Base-by-base conservation (phyloP, 2,113 vertebrate genomes). In the Todiramphus saurophagus region DNA sequence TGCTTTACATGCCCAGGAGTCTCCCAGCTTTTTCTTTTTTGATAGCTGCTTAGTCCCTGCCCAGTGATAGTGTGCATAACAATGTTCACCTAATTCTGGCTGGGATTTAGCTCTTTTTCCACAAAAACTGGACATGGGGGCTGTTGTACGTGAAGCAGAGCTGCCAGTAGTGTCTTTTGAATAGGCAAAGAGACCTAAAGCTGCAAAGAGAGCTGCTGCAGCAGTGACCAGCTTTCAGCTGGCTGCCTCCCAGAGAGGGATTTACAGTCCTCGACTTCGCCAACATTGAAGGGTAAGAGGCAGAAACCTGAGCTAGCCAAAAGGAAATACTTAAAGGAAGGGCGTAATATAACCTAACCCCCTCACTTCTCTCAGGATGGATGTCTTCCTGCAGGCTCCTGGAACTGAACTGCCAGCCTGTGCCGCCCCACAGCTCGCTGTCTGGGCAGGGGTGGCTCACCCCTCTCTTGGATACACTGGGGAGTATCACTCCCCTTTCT, bases 251-350 rank as follows among this genome's bases (percentile, higher is more conserved):
- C 92, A 79, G 30, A 68, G 39, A 76, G 10, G 75, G 59, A 90
- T 94, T 94, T 95, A 80, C 31, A 83, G 75, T 35, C 70, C 58
- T 64, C 72, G 24, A 69, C 70, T 73, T 48, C 4, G 3, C 82
- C 83, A 92, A 4, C 16, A 4, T 35, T 60, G 48, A 88, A 85
- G 28, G 19, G 82, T 89, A 89, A 92, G 91, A 92, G 86, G 73
- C 83, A 96, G 93, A 95, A 95, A 95, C 28, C 46, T 1, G 7
- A 93, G 63, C 41, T 39, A 59, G 73, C 51, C 89, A 81, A 83
- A 77, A 92, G 92, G 90, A 96, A 95, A 94, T 89, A 56, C 58
- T 93, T 72, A 87, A 82, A 94, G 87, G 79, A 95, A 92, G 73
- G 30, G 37, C 0, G 4, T 63, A 68, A 81, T 43, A 83, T n/a